A percentile compares a stretch with the other conserved stretches of the same genome.
These are phyloP conservation scores for Phasia obesa DNA, from an alignment of 2,888 invertebrate species.

Conservation along the genomic window DNA sequence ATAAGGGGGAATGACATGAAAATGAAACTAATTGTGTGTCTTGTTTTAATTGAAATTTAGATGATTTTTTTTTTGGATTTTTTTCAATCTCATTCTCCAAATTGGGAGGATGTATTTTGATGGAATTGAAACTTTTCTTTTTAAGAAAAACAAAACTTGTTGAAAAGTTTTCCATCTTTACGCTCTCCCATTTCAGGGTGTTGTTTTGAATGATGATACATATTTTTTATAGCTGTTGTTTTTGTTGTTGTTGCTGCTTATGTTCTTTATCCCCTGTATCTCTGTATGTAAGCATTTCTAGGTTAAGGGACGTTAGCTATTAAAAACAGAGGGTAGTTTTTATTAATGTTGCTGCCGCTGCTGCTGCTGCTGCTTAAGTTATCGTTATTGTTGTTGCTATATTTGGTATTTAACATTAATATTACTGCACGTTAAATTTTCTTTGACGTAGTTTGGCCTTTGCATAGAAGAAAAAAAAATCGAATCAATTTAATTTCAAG, in stretches of 20 bases:
- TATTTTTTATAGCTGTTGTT: slow-evolving; percentile 5
- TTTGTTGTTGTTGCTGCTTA: background rate
- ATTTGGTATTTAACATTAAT: slow-evolving; percentile 25
- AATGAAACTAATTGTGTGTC: too few relatives aligned
- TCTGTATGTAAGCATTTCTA: slow-evolving; percentile 45
- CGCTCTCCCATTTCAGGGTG: slow-evolving; percentile 53
- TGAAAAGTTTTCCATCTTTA: slow-evolving; percentile 34
- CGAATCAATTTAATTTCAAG: background rate
- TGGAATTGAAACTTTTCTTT: background rate
- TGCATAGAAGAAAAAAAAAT: background rate
- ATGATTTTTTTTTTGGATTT: too few relatives aligned
- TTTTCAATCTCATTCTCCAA: background rate
- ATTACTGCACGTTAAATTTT: slow-evolving; percentile 28
- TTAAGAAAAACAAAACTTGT: slow-evolving; percentile 45
- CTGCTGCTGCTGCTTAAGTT: background rate
- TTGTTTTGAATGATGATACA: slow-evolving; percentile 58
- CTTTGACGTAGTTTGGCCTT: slow-evolving; percentile 21
- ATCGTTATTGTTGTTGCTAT: background rate
- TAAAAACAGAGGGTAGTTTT: slow-evolving; percentile 43
- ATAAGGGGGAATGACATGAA: too few relatives aligned
- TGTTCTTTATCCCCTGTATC: slow-evolving; percentile 28
- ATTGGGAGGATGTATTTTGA: background rate
- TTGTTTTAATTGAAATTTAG: too few relatives aligned
- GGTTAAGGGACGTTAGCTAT: slow-evolving; percentile 49
- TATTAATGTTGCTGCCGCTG: slow-evolving; percentile 11